These are phyloP conservation scores for Podarcis siculus DNA, from an alignment of 2,797 vertebrate genomes.

Conservation along the genomic window DNA sequence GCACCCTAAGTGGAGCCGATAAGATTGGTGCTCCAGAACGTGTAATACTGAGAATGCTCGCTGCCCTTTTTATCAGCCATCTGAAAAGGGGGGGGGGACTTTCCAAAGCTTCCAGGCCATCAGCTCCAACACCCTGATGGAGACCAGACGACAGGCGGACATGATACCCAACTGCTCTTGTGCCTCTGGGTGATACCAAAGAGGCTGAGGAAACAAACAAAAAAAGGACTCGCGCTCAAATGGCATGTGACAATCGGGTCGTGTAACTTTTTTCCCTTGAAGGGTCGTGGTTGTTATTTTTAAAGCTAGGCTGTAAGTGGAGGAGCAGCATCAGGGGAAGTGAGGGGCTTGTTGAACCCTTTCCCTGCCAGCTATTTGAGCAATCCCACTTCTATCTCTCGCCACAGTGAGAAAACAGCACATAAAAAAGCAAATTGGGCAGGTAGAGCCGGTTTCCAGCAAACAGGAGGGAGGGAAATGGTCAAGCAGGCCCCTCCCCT, in stretches of 20 bases:
- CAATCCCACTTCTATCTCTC: too few species aligned
- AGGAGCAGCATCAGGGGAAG: neutral
- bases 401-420: too few species aligned
- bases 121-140: conserved; percentile 68
- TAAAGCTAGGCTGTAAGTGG: neutral
- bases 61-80: conserved; percentile 69
- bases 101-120: conserved; percentile 69
- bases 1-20: conserved; percentile 71
- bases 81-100: conserved; percentile 37
- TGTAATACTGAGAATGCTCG: conserved; percentile 69
- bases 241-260: neutral
- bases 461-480: neutral
- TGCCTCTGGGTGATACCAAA: conserved; percentile 48
- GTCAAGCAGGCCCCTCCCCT: neutral
- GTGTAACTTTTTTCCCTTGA: neutral
- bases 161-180: conserved; percentile 63
- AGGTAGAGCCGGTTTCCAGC: neutral
- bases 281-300: conserved; percentile 7
- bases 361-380: too few species aligned
- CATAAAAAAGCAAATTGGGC: neutral
- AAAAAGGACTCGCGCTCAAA: too few species aligned
- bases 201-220: conserved; percentile 25
- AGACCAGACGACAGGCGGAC: conserved; percentile 73
- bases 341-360: neutral
- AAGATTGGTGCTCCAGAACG: conserved; percentile 72